A percentile compares a stretch with the other conserved stretches of the same genome.
Conservation (phyloP, 1,140 invertebrate genomes). For the Brachionus calyciflorus region DNA sequence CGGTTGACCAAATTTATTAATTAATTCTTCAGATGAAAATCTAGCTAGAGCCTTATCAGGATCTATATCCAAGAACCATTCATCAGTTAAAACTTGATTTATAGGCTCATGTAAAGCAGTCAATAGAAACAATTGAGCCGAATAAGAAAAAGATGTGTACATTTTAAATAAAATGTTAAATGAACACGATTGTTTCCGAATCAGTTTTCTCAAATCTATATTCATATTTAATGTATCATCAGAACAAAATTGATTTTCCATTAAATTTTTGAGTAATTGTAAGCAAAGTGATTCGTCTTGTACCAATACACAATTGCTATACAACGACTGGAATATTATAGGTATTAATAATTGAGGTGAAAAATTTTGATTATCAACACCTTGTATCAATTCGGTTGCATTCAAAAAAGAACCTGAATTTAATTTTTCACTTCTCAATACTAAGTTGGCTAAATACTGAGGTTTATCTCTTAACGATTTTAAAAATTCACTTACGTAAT, state of each 20-base stretch:
- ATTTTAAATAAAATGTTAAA: slow-evolving; percentile 83
- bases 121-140: slow-evolving; percentile 85
- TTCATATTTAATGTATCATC: slow-evolving; percentile 66
- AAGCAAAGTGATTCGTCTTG: slow-evolving; percentile 78
- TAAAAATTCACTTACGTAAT: slow-evolving; percentile 75
- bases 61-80: slow-evolving; percentile 86
- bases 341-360: slow-evolving; percentile 61
- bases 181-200: slow-evolving; percentile 79
- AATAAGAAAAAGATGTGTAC: slow-evolving; percentile 83
- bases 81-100: slow-evolving; percentile 84
- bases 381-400: slow-evolving; percentile 50
- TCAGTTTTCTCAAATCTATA: slow-evolving; percentile 76
- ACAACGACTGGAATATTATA: slow-evolving; percentile 76
- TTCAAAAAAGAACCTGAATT: slow-evolving; percentile 56
- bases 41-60: slow-evolving; percentile 77
- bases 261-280: slow-evolving; percentile 74
- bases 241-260: slow-evolving; percentile 73
- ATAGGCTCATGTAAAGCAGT: slow-evolving; percentile 85
- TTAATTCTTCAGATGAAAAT: slow-evolving; percentile 69
- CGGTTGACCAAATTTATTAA: slow-evolving; percentile 57
- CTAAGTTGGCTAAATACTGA: slow-evolving; percentile 73
- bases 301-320: slow-evolving; percentile 74
- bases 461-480: slow-evolving; percentile 73
- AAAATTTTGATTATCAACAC: slow-evolving; percentile 40
- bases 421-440: slow-evolving; percentile 73